phyloP scores from a whole-genome alignment of 2,113 vertebrate species.

The Geococcyx californianus region DNA sequence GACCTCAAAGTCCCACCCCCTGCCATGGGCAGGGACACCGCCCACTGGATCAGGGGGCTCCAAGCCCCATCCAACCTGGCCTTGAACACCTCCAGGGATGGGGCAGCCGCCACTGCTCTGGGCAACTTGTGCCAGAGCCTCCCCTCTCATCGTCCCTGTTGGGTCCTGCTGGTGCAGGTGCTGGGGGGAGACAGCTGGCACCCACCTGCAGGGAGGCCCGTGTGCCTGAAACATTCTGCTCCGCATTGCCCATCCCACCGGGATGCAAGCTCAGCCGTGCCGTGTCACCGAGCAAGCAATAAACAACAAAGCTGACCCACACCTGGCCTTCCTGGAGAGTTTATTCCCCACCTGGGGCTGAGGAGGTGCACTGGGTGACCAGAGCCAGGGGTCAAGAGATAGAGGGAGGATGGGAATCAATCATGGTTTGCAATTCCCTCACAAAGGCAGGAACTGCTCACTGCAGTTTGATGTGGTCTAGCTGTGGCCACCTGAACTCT shows the following conservation, averaged over 20 bases:
- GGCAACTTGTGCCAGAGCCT: no score
- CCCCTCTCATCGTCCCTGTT: not conserved
- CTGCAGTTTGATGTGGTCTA: accelerated
- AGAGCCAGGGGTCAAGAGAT: not conserved
- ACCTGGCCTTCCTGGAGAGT: not conserved
- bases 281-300: not conserved
- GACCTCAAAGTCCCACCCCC: no score
- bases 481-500: not conserved
- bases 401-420: not conserved
- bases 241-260: not conserved
- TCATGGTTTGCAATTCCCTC: not conserved
- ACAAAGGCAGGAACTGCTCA: accelerated
- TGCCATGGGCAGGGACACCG: no score
- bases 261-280: not conserved
- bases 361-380: not conserved
- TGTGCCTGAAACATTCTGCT: not conserved
- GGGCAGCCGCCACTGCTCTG: no score
- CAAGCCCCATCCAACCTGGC: no score
- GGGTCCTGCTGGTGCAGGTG: not conserved
- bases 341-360: not conserved
- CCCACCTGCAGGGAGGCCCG: not conserved
- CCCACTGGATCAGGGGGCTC: no score
- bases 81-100: no score
- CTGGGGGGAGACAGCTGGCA: not conserved
- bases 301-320: not conserved